phyloP scores from a whole-genome alignment of 1,140 invertebrate genomes.

The Drosophila paulistorum region DNA sequence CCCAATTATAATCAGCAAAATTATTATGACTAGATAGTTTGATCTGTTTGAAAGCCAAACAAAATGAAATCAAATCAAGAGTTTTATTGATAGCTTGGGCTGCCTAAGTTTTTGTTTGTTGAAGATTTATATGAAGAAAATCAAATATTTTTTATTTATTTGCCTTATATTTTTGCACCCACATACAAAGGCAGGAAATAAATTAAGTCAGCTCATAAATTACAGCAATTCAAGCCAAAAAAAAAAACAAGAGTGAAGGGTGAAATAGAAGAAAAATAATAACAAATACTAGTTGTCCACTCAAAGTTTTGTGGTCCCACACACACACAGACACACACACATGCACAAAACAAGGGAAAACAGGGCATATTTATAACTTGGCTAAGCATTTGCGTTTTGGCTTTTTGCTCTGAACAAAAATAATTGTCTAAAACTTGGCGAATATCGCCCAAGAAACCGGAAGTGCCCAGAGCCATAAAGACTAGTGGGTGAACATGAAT shows the following conservation, averaged over 20 bases:
- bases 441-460: conserved; percentile 61
- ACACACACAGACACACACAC: conserved; percentile 27
- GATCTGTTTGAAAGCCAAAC: not conserved
- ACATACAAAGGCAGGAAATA: conserved; percentile 55
- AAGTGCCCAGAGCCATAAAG: conserved; percentile 67
- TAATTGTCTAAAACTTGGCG: conserved; percentile 77
- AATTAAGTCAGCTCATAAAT: conserved; percentile 78
- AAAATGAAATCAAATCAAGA: not conserved
- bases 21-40: too few species aligned
- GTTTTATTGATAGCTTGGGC: not conserved
- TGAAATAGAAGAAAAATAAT: not conserved
- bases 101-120: conserved; percentile 30
- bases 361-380: conserved; percentile 59
- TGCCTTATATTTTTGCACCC: conserved; percentile 8
- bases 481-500: conserved; percentile 60
- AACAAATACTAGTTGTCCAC: conserved; percentile 39
- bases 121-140: not conserved
- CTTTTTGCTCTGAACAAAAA: conserved; percentile 64
- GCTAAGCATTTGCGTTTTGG: conserved; percentile 64
- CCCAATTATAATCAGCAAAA: too few species aligned
- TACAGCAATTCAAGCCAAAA: conserved; percentile 56
- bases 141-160: conserved; percentile 14
- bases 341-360: conserved; percentile 28
- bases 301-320: conserved; percentile 43
- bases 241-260: not conserved